Conservation (phyloP, 2,888 invertebrate species). For the Tinea pellionella region DNA sequence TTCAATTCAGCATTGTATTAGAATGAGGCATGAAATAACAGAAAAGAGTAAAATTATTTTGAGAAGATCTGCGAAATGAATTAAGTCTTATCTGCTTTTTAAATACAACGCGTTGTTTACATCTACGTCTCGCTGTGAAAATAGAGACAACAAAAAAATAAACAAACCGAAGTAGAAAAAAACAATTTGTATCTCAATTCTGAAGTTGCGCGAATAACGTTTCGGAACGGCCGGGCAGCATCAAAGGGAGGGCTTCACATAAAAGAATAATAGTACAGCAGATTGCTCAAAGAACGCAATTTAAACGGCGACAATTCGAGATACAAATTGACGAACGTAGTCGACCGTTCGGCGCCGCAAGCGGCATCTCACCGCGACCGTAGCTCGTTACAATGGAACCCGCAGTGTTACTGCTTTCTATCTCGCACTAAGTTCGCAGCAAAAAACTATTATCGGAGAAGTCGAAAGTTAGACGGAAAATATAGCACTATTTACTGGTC, state of each 20-base stretch:
- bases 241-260: slow-evolving; percentile 18
- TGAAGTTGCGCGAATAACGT: slow-evolving; percentile 15
- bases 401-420: slow-evolving; percentile 12
- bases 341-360: slow-evolving; percentile 29
- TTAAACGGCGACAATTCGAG: slow-evolving; percentile 54
- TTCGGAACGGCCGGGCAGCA: slow-evolving; percentile 12
- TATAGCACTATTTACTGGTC: slow-evolving; percentile 59
- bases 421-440: background rate
- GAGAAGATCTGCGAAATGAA: slow-evolving; percentile 36
- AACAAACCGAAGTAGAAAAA: slow-evolving; percentile 36
- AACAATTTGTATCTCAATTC: slow-evolving; percentile 29
- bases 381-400: slow-evolving; percentile 33
- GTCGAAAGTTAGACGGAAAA: slow-evolving; percentile 57
- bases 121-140: slow-evolving; percentile 37
- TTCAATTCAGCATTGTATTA: background rate
- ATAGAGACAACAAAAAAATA: slow-evolving; percentile 40
- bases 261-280: slow-evolving; percentile 53
- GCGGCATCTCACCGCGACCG: slow-evolving; percentile 17
- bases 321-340: slow-evolving; percentile 30
- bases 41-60: slow-evolving; percentile 10
- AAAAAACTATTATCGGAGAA: slow-evolving; percentile 18
- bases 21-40: slow-evolving; percentile 5
- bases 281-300: slow-evolving; percentile 51
- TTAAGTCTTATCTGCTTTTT: slow-evolving; percentile 45
- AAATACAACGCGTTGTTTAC: slow-evolving; percentile 42